Percentiles rank a stretch among this genome's conserved stretches.
Evolutionary conservation across 1,140 invertebrate genomes (phyloP).

Genomic region (Stenopsyche tienmushanensis): DNA sequence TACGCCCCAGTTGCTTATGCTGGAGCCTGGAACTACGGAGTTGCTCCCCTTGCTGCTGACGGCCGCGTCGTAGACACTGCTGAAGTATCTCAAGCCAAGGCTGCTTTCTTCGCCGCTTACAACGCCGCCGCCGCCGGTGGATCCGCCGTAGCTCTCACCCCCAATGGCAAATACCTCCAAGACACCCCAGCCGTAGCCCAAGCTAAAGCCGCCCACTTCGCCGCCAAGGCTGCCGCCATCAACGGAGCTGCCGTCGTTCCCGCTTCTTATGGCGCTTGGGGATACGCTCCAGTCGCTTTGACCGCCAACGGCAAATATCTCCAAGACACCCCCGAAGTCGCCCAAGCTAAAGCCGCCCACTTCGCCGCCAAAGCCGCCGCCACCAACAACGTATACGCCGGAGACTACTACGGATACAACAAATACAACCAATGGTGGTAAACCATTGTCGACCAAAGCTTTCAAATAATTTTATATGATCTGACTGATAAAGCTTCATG

Average conservation of each 20-base stretch:
- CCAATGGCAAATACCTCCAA: not conserved
- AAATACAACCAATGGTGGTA: slow-evolving; percentile 7
- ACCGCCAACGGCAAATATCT: slow-evolving; percentile 16
- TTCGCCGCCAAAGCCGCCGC: slow-evolving; percentile 18
- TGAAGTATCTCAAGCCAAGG: slow-evolving; percentile 44
- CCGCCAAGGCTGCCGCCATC: slow-evolving; percentile 9
- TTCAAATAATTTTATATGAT: too few relatives aligned
- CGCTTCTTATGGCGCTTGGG: not conserved
- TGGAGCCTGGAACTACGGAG: slow-evolving; percentile 41
- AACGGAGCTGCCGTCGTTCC: not conserved
- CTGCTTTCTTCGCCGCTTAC: not conserved
- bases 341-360: slow-evolving; percentile 21
- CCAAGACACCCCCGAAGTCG: slow-evolving; percentile 23
- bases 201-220: slow-evolving; percentile 53
- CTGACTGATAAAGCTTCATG: too few relatives aligned
- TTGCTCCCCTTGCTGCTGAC: slow-evolving; percentile 42
- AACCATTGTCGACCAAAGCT: too few relatives aligned
- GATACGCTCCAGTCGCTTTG: slow-evolving; percentile 5
- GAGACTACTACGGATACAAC: slow-evolving; percentile 1
- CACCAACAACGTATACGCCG: slow-evolving; percentile 30
- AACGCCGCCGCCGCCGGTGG: not conserved
- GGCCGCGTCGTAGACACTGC: slow-evolving; percentile 52
- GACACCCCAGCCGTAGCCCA: slow-evolving; percentile 44
- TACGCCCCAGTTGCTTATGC: not conserved
- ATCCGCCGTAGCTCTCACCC: not conserved